These are phyloP conservation scores for Melinaea marsaeus DNA, from an alignment of 2,888 invertebrate genomes.

Conservation along the genomic window DNA sequence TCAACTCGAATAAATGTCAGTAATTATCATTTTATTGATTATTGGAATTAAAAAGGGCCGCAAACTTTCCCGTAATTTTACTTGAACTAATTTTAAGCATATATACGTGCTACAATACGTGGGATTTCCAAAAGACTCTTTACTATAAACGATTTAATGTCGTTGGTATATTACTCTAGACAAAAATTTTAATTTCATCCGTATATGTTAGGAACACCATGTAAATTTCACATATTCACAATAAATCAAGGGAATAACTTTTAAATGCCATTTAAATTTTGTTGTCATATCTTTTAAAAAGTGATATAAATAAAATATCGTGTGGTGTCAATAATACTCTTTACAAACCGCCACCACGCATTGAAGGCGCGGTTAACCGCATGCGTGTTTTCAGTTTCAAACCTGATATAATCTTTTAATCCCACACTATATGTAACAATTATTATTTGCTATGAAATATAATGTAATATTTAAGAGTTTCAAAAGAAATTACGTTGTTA, in stretches of 20 bases:
- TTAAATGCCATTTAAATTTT: no score
- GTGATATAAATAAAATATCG: neutral
- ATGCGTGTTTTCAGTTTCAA: slow-evolving; percentile 28
- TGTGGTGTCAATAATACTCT: slow-evolving; percentile 11
- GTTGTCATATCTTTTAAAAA: neutral
- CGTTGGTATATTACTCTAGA: neutral
- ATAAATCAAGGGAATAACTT: no score
- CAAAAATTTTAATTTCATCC: no score
- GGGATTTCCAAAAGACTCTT: slow-evolving; percentile 14
- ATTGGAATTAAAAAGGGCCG: slow-evolving; percentile 15
- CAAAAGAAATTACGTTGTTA: no score
- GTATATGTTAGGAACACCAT: no score
- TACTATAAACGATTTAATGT: slow-evolving; percentile 12
- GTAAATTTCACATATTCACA: no score
- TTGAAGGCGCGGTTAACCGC: slow-evolving; percentile 23
- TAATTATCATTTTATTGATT: neutral
- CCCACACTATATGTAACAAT: slow-evolving; percentile 21
- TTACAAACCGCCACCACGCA: slow-evolving; percentile 19
- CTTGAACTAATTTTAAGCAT: slow-evolving; percentile 25
- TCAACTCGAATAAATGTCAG: slow-evolving; percentile 9
- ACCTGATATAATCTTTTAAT: slow-evolving; percentile 29
- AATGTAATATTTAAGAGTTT: neutral
- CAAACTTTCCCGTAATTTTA: slow-evolving; percentile 19
- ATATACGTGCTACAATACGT: no score
- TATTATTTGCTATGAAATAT: slow-evolving; percentile 14